These are phyloP conservation scores for Lepidocyrtoides sp. DNA, from an alignment of 2,888 invertebrate genomes.

Conservation along the genomic window DNA sequence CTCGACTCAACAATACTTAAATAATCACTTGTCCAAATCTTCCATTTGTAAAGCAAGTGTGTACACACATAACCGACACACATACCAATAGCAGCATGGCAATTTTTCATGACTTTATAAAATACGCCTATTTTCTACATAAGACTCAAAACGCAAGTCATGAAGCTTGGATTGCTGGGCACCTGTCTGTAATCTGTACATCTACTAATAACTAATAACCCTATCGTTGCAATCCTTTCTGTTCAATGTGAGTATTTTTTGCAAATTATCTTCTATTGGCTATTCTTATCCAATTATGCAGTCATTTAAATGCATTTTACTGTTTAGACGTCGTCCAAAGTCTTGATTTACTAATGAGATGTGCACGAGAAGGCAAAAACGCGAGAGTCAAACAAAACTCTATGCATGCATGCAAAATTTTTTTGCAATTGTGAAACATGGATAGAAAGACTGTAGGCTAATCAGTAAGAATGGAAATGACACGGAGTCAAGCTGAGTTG, in stretches of 20 bases:
- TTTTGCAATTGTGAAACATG: slow-evolving; percentile 34
- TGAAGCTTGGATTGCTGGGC: neutral
- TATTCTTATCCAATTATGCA: slow-evolving; percentile 44
- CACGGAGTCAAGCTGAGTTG: slow-evolving; percentile 70
- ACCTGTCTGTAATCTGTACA: neutral
- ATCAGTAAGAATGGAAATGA: slow-evolving; percentile 63
- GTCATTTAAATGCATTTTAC: slow-evolving; percentile 37
- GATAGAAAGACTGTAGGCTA: slow-evolving; percentile 1
- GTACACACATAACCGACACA: neutral
- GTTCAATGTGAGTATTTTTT: neutral
- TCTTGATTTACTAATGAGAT: slow-evolving; percentile 75
- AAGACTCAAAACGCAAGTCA: slow-evolving; percentile 8
- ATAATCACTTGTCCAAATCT: neutral
- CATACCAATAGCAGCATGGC: too few species aligned
- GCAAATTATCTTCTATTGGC: neutral
- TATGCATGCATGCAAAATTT: neutral
- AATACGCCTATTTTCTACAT: neutral
- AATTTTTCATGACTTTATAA: neutral
- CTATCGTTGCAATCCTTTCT: neutral
- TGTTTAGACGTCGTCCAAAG: slow-evolving; percentile 12
- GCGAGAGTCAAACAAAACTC: neutral
- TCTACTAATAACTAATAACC: neutral
- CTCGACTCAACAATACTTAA: too few species aligned
- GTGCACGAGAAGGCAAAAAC: slow-evolving; percentile 53
- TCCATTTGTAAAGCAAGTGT: slow-evolving; percentile 5